phyloP scores from a whole-genome alignment of 2,888 invertebrate genomes.

The Lacanobia wlatinum region DNA sequence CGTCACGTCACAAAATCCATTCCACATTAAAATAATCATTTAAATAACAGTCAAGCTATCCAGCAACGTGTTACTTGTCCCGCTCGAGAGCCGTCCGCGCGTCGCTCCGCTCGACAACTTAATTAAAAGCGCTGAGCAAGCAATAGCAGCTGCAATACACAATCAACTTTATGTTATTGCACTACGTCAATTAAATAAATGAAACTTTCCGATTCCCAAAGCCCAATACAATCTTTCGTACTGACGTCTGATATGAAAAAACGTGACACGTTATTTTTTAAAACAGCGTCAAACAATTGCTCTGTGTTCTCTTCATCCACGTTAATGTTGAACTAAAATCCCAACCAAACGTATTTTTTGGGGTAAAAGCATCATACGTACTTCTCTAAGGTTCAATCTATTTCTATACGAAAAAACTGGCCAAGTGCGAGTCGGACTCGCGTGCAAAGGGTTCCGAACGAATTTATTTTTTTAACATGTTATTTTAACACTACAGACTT shows the following conservation, averaged over 20 bases:
- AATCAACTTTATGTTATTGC: conserved; percentile 74
- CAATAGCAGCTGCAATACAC: conserved; percentile 69
- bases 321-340: no score
- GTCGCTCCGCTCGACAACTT: conserved; percentile 76
- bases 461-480: no score
- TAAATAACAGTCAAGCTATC: conserved; percentile 5
- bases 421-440: no score
- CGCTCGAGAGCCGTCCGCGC: conserved; percentile 50
- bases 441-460: no score
- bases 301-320: no score
- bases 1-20: neutral
- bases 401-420: no score
- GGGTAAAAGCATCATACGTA: no score
- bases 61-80: conserved; percentile 40
- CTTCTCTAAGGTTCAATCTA: no score
- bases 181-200: neutral
- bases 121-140: conserved; percentile 79
- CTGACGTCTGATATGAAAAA: neutral
- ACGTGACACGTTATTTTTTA: neutral
- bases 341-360: no score
- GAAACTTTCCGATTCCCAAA: neutral
- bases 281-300: no score
- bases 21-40: neutral
- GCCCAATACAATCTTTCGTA: neutral
- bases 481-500: no score